Evolutionary conservation across 2,888 invertebrate genomes (phyloP).

Genomic region (Acrobasis suavella): DNA sequence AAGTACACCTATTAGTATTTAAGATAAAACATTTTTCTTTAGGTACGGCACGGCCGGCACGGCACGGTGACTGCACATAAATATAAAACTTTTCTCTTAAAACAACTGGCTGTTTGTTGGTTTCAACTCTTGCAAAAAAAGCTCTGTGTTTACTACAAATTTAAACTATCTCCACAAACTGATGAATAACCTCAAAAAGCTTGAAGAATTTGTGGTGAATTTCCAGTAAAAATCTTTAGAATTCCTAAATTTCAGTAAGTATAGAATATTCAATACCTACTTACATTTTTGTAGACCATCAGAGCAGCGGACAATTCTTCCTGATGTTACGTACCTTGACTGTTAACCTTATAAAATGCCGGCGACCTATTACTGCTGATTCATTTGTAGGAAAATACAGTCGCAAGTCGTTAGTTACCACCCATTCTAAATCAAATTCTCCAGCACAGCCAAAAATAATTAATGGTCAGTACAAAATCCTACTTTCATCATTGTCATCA

Average conservation of each 20-base stretch:
- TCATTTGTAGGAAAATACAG: constrained; percentile 65
- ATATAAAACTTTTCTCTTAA: no score
- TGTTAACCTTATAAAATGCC: constrained; percentile 73
- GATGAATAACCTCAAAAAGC: constrained; percentile 23
- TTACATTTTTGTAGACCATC: constrained; percentile 24
- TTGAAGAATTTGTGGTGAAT: background rate
- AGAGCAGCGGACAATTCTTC: constrained; percentile 31
- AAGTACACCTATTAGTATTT: no score
- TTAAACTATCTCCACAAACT: constrained; percentile 23
- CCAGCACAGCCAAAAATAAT: constrained; percentile 48
- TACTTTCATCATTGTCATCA: constrained; percentile 7
- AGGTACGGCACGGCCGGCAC: no score
- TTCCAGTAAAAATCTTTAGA: background rate
- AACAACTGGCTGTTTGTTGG: no score
- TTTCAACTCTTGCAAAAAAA: no score
- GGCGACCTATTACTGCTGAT: constrained; percentile 67
- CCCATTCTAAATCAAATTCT: constrained; percentile 41
- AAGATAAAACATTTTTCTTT: no score
- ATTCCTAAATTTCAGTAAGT: constrained; percentile 31
- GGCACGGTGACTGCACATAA: no score
- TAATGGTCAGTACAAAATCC: constrained; percentile 66
- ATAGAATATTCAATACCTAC: constrained; percentile 15
- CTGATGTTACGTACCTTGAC: constrained; percentile 72
- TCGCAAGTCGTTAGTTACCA: constrained; percentile 48
- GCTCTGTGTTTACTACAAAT: no score